Percentiles rank a stretch among this genome's conserved stretches.
Conservation (phyloP, 2,797 vertebrate genomes). For the Aeoliscus strigatus region DNA sequence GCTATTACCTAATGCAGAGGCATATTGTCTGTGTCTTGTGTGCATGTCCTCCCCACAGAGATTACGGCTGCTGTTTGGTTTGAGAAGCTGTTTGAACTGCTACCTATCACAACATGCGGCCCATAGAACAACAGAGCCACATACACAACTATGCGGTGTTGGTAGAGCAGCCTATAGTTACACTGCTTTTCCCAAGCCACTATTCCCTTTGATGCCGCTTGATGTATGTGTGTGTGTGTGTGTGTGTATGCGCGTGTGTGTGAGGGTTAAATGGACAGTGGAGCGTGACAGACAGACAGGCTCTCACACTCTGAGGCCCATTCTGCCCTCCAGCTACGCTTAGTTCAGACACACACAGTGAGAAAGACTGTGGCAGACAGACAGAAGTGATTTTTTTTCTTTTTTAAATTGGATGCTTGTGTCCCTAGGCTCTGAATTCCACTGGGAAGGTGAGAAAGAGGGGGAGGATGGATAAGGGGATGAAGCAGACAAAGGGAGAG, state of each 20-base stretch:
- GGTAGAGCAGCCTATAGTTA: conserved; percentile 72
- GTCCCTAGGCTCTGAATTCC: conserved; percentile 76
- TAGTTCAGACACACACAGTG: conserved; percentile 69
- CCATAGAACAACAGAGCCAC: conserved; percentile 70
- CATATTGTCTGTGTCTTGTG: conserved; percentile 51
- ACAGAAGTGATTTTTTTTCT: conserved; percentile 63
- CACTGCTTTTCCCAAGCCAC: conserved; percentile 74
- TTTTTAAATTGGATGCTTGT: conserved; percentile 71
- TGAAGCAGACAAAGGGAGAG: conserved; percentile 34
- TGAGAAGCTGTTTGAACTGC: conserved; percentile 69
- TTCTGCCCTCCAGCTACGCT: conserved; percentile 72
- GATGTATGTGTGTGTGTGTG: conserved; percentile 34
- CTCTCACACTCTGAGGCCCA: conserved; percentile 71
- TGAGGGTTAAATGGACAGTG: conserved; percentile 72
- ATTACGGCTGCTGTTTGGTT: conserved; percentile 63
- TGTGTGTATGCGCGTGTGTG: conserved; percentile 30
- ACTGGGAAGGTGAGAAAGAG: conserved; percentile 62
- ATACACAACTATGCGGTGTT: conserved; percentile 74
- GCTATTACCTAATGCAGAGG: conserved; percentile 37
- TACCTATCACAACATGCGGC: conserved; percentile 71
- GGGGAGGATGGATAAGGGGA: conserved; percentile 39
- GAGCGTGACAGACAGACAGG: conserved; percentile 76
- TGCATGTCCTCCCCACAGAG: conserved; percentile 65
- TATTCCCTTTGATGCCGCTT: conserved; percentile 69
- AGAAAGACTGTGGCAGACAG: conserved; percentile 66